Percentiles rank a stretch among this genome's conserved stretches.
These are phyloP conservation scores for Scrobipalpa costella DNA, from an alignment of 2,888 invertebrate species.

Conservation along the genomic window DNA sequence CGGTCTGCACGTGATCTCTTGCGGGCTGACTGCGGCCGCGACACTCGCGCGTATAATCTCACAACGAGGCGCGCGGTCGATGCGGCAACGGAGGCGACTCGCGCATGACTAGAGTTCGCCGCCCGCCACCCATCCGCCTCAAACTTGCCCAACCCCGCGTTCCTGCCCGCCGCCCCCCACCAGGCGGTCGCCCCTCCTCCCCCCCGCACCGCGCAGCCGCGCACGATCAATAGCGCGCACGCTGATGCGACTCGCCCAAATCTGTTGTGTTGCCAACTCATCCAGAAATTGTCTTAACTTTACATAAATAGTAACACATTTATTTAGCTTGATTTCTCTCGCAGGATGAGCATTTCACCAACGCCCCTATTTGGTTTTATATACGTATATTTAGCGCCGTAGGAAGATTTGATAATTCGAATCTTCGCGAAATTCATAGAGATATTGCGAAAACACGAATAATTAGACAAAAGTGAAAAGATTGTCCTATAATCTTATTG, in stretches of 20 bases:
- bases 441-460: too few species aligned
- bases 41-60: constrained; percentile 67
- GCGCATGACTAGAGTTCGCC: constrained; percentile 65
- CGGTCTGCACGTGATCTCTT: constrained; percentile 41
- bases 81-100: constrained; percentile 57
- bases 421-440: too few species aligned
- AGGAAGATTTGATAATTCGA: too few species aligned
- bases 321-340: not conserved
- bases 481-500: too few species aligned
- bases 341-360: too few species aligned
- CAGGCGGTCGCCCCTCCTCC: constrained; percentile 42
- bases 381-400: too few species aligned
- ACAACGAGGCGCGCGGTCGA: constrained; percentile 56
- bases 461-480: too few species aligned
- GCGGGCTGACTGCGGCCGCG: constrained; percentile 70
- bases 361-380: too few species aligned
- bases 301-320: not conserved
- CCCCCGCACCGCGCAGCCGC: constrained; percentile 44
- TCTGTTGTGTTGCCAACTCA: constrained; percentile 31
- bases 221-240: constrained; percentile 57
- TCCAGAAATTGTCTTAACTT: constrained; percentile 32
- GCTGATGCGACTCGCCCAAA: constrained; percentile 50
- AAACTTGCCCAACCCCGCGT: constrained; percentile 48
- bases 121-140: constrained; percentile 41
- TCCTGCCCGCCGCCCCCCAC: constrained; percentile 41